Conservation (phyloP, 35 echinoderm and acorn worm genomes). For the Apostichopus californicus region DNA sequence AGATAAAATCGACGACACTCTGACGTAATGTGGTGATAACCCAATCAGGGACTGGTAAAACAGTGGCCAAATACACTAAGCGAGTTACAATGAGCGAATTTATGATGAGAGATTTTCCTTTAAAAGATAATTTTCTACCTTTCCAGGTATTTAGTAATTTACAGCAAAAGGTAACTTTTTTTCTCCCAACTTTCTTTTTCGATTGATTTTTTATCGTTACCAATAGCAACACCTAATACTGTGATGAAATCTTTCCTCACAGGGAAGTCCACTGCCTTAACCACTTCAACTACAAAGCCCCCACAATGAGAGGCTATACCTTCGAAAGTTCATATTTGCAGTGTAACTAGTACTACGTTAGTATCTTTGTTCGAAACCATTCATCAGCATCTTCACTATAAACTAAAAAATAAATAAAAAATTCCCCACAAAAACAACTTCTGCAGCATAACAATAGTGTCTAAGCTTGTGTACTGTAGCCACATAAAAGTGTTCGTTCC, state of each 20-base stretch:
- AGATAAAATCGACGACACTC: slow-evolving; percentile 10
- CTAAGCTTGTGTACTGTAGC: too few relatives aligned
- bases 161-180: neutral
- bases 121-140: slow-evolving; percentile 13
- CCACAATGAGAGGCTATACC: too few relatives aligned
- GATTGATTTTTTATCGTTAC: neutral
- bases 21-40: neutral
- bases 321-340: too few relatives aligned
- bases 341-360: too few relatives aligned
- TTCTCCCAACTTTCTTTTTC: neutral
- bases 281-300: neutral
- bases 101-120: slow-evolving; percentile 19
- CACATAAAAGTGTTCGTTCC: too few relatives aligned
- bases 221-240: neutral
- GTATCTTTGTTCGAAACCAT: too few relatives aligned
- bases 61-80: neutral
- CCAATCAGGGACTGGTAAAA: slow-evolving; percentile 11
- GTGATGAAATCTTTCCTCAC: slow-evolving; percentile 17
- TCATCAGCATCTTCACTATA: too few relatives aligned
- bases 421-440: too few relatives aligned
- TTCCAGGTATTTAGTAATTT: slow-evolving; percentile 17
- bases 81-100: neutral
- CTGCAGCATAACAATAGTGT: too few relatives aligned
- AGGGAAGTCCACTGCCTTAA: neutral
- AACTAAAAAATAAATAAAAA: too few relatives aligned